A percentile compares a stretch with the other conserved stretches of the same genome.
These are phyloP conservation scores for Anarhynchus alexandrinus DNA, from an alignment of 2,113 vertebrate species.

Conservation along the genomic window DNA sequence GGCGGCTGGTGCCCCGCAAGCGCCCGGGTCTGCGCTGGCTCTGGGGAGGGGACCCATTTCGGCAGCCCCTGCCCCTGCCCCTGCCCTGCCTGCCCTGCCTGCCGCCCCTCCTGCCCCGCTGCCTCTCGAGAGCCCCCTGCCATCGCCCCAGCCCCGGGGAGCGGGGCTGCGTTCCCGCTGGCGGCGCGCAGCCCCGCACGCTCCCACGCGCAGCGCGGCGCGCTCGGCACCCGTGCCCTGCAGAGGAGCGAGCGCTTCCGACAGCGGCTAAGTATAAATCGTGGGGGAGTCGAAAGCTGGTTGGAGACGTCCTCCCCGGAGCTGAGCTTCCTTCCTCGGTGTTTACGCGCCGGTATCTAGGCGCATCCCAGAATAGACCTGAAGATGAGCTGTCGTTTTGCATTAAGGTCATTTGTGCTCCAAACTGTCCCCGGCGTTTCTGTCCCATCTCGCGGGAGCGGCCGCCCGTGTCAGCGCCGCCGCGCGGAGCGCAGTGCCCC, in stretches of 20 bases:
- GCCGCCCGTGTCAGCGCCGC: fast-evolving
- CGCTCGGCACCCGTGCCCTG: not conserved
- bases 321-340: not conserved
- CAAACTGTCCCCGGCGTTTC: fast-evolving
- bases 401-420: not conserved
- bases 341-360: not conserved
- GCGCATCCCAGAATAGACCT: constrained; percentile 11
- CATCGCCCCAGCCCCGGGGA: not conserved
- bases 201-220: not conserved
- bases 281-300: not conserved
- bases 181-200: not conserved
- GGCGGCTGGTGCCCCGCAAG: not conserved
- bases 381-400: not conserved
- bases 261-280: not conserved
- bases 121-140: not conserved
- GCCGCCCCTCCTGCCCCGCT: fast-evolving
- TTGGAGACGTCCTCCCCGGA: not conserved
- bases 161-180: fast-evolving
- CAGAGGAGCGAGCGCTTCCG: not conserved
- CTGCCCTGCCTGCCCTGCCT: too few species aligned
- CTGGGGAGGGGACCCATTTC: not conserved
- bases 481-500: fast-evolving
- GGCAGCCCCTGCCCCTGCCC: not conserved
- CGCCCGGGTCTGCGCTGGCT: fast-evolving
- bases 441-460: not conserved